Evolutionary conservation across 2,113 vertebrate species (phyloP).

Genomic region (Seriola dumerili): DNA sequence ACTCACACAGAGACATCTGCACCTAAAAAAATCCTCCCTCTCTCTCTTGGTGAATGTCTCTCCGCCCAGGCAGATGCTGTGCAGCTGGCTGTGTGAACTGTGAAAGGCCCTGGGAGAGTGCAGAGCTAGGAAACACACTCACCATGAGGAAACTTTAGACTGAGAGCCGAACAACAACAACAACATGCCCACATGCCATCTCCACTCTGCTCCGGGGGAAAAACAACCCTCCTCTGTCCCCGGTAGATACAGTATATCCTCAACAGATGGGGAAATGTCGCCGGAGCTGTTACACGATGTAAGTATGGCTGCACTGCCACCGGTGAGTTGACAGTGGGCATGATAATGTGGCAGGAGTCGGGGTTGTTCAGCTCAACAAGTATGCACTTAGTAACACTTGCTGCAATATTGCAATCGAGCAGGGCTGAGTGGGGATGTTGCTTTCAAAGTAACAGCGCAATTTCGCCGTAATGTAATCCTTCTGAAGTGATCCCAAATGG

Average conservation of each 20-base stretch:
- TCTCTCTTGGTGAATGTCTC: conserved; percentile 4
- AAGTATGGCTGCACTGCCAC: conserved; percentile 29
- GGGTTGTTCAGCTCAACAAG: conserved; percentile 28
- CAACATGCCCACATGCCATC: conserved; percentile 43
- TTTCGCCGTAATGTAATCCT: conserved; percentile 18
- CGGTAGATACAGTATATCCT: conserved; percentile 15
- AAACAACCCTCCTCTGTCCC: conserved; percentile 46
- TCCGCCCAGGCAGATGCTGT: conserved; percentile 50
- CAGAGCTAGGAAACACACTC: conserved; percentile 37
- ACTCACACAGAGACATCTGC: conserved; percentile 5
- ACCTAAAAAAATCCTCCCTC: neutral
- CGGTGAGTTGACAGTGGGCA: conserved; percentile 1
- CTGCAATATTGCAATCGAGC: neutral
- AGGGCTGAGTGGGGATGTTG: neutral
- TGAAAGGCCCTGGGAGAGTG: conserved; percentile 49
- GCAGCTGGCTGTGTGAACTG: conserved; percentile 66
- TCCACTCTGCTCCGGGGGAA: conserved; percentile 29
- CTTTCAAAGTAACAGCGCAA: neutral
- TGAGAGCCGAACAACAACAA: conserved; percentile 55
- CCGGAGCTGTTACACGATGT: conserved; percentile 5
- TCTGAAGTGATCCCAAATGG: conserved; percentile 20
- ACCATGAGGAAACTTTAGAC: conserved; percentile 47
- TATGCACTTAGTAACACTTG: conserved; percentile 10
- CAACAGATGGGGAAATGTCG: conserved; percentile 49
- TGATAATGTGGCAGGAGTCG: conserved; percentile 15